Conservation (phyloP, 2,888 invertebrate species). For the Caenorhabditis angaria region DNA sequence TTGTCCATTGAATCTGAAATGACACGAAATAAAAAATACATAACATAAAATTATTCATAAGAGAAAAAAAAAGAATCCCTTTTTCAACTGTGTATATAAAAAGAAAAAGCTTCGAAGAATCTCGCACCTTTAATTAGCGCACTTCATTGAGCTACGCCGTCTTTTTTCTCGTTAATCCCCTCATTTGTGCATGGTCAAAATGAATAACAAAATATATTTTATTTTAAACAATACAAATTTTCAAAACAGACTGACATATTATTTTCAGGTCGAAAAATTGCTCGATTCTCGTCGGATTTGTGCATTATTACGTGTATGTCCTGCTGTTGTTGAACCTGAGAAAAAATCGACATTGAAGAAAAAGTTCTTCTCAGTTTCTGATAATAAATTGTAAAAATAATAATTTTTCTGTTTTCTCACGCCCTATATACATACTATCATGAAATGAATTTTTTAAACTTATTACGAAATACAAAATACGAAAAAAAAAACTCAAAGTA, state of each 20-base stretch:
- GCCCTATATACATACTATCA: too few species aligned
- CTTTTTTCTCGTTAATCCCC: neutral
- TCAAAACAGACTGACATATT: neutral
- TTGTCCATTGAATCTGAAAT: too few species aligned
- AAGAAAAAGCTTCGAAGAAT: too few species aligned
- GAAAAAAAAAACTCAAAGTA: too few species aligned
- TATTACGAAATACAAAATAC: too few species aligned
- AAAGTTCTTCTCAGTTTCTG: neutral
- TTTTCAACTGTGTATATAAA: too few species aligned
- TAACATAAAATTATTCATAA: too few species aligned
- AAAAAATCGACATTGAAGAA: neutral
- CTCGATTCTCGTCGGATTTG: conserved; percentile 49
- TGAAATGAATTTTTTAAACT: too few species aligned
- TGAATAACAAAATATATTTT: neutral
- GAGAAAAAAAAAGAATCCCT: too few species aligned
- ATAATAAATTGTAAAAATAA: neutral
- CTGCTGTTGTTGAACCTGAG: conserved; percentile 6
- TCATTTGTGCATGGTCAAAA: neutral
- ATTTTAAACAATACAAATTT: too few species aligned
- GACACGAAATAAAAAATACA: too few species aligned
- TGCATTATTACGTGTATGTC: conserved; percentile 45
- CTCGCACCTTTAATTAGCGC: conserved; percentile 2
- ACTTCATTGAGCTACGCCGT: neutral
- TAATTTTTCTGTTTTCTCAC: neutral
- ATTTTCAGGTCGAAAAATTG: conserved; percentile 48